Conservation (phyloP, 64 coral and sea anemone species). For the Dendronephthya gigantea region DNA sequence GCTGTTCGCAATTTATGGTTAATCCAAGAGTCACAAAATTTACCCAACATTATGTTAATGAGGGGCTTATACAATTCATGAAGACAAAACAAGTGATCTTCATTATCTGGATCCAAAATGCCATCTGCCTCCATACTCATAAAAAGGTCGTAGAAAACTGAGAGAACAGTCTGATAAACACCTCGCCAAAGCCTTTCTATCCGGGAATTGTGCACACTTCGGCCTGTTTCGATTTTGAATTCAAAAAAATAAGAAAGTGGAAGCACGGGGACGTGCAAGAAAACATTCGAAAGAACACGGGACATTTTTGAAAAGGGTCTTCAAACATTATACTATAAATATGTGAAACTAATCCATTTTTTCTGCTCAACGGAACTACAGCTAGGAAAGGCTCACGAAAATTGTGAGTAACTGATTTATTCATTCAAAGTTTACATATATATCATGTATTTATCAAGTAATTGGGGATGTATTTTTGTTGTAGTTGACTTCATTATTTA, state of each 20-base stretch:
- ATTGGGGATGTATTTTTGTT: neutral
- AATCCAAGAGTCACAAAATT: neutral
- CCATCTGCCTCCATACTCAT: neutral
- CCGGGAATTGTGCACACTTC: neutral
- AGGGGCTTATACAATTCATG: neutral
- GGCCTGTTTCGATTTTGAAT: no score
- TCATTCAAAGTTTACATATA: neutral
- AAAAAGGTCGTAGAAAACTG: neutral
- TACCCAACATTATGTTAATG: neutral
- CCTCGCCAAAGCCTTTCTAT: neutral
- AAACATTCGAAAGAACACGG: no score
- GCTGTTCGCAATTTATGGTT: neutral
- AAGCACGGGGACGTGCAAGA: neutral
- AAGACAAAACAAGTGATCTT: neutral
- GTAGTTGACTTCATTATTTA: neutral
- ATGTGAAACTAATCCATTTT: no score
- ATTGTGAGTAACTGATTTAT: neutral
- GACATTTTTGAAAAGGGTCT: no score
- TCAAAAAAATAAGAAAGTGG: neutral
- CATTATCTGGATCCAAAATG: neutral
- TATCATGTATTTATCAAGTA: neutral
- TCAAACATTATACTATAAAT: no score
- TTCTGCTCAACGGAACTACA: no score
- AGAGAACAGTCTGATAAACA: neutral
- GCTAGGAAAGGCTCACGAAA: no score